Evolutionary conservation across 2,888 invertebrate genomes (phyloP).

Genomic region (Tineola bisselliella): DNA sequence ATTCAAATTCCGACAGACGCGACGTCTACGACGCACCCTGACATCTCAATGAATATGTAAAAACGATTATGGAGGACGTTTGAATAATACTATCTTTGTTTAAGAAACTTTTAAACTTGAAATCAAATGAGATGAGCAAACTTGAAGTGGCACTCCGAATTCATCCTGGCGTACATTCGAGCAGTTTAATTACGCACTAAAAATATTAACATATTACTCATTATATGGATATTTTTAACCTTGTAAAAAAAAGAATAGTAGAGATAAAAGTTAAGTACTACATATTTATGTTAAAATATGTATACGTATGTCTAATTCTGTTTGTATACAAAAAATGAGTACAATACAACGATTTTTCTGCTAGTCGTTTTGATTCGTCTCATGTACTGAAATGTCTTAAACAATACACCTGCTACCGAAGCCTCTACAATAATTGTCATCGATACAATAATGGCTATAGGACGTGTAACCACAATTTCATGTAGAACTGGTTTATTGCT

Average conservation of each 20-base stretch:
- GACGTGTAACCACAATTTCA: not conserved
- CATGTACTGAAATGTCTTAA: not conserved
- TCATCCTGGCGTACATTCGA: not conserved
- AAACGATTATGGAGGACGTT: slow-evolving; percentile 60
- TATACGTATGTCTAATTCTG: too few relatives aligned
- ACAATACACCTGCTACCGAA: not conserved
- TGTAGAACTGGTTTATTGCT: not conserved
- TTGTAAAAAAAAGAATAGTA: too few relatives aligned
- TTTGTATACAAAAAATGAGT: too few relatives aligned
- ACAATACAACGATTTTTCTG: too few relatives aligned
- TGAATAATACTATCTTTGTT: slow-evolving; percentile 27
- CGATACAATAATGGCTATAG: not conserved
- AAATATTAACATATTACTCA: not conserved
- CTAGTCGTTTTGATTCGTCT: not conserved
- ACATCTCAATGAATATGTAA: slow-evolving; percentile 62
- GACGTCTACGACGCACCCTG: slow-evolving; percentile 57
- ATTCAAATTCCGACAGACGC: slow-evolving; percentile 58
- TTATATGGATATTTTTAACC: too few relatives aligned
- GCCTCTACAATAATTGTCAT: not conserved
- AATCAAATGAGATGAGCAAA: slow-evolving; percentile 1
- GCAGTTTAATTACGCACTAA: not conserved
- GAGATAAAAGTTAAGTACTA: too few relatives aligned
- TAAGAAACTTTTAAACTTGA: slow-evolving; percentile 12
- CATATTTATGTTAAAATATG: too few relatives aligned
- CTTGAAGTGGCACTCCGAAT: not conserved